A percentile compares a stretch with the other conserved stretches of the same genome.
These are phyloP conservation scores for Hemaris fuciformis DNA, from an alignment of 2,888 invertebrate species.

Conservation along the genomic window DNA sequence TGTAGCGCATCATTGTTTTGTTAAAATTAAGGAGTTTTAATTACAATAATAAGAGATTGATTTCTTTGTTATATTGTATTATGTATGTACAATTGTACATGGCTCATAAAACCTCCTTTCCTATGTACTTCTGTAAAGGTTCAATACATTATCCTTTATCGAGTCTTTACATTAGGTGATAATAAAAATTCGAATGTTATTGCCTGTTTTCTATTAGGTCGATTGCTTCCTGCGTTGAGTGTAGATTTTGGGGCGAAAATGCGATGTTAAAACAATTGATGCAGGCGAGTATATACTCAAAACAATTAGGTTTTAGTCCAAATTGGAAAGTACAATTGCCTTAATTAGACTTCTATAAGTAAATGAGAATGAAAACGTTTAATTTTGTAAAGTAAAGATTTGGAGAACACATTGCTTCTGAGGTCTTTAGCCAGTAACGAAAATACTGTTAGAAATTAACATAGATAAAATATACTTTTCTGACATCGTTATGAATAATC, in stretches of 20 bases:
- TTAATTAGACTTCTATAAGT: background rate
- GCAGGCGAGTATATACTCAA: background rate
- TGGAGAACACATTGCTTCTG: too few relatives aligned
- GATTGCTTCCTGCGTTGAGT: background rate
- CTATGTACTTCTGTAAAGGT: background rate
- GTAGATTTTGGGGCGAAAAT: background rate
- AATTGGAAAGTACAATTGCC: background rate
- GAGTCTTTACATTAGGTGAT: conserved; percentile 22
- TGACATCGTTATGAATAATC: too few relatives aligned
- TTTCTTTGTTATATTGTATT: too few relatives aligned
- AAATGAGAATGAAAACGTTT: background rate
- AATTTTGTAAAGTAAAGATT: too few relatives aligned
- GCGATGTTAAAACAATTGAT: background rate
- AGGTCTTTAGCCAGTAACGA: too few relatives aligned
- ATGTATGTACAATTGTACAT: too few relatives aligned
- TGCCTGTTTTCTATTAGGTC: conserved; percentile 11
- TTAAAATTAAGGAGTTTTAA: too few relatives aligned
- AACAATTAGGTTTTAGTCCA: background rate
- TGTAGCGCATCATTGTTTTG: too few relatives aligned
- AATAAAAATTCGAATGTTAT: conserved; percentile 15
- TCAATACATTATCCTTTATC: conserved; percentile 19
- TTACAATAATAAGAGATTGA: too few relatives aligned
- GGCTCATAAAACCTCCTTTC: background rate
- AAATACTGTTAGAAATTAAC: too few relatives aligned
- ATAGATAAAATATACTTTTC: too few relatives aligned